Base-by-base conservation (phyloP, 1,140 invertebrate genomes). In the Heliconius eleuchia region DNA sequence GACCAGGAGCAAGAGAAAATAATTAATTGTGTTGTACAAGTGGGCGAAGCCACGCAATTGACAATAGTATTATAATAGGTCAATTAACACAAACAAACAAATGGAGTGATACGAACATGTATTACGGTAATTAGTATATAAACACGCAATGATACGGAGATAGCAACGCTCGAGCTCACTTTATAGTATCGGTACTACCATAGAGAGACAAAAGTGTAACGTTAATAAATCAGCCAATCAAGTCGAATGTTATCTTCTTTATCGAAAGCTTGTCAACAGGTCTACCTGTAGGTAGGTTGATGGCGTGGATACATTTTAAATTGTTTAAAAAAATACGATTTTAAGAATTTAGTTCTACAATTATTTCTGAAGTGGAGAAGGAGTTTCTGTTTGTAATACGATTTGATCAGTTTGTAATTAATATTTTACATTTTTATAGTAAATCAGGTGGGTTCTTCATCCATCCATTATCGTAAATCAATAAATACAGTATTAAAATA, bases 221-320 rank as follows among this genome's bases (percentile, higher is more conserved):
- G 60, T 66, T 30, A 30, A 66, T 30, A 66, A 66, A 66, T 66
- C 60, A 66, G 60, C 0, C 60, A 66, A 66, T 66, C 27, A 66
- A 66, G 13, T 66, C 60, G 27, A 66, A 23, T 66, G 60, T 66
- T 66, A 66, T 66, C 60, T 66, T 13, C 60, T 66, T 30, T 66
- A 66, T 66, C 60, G n/a, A 66, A 16, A 66, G 27, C 60, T 66
- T 66, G 60, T 66, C 23, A 66, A 66, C 60, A 66, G 11, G 27
- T 23, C n/a, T n/a, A n/a, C n/a, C n/a, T n/a, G n/a, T n/a, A 66
- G 27, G 27, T 23, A 23, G 9, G 55, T 60, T 60, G 7, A 23
- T 60, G 9, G 19, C 50, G 18, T 60, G 23, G 8, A 11, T 57
- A 57, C 0, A n/a, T 57, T 57, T n/a, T 57, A 57, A 57, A 66